A percentile compares a stretch with the other conserved stretches of the same genome.
Evolutionary conservation across 2,888 invertebrate species (phyloP).

Genomic region (Caenorhabditis sp.): DNA sequence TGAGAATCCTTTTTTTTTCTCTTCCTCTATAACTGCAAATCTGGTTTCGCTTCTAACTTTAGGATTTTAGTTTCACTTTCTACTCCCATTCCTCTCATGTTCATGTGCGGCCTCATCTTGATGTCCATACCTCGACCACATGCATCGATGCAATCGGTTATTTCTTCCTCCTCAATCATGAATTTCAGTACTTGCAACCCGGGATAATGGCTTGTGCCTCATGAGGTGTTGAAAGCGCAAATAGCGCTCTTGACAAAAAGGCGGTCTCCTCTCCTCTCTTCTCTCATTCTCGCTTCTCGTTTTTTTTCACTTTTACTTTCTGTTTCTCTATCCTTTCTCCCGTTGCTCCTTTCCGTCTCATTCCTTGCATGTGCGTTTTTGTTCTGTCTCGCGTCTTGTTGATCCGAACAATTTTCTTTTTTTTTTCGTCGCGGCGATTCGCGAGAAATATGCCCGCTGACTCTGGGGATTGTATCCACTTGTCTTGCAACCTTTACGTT

Average conservation of each 20-base stretch:
- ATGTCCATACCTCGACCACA: conserved; percentile 19
- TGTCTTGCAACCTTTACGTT: not conserved
- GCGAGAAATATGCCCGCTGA: conserved; percentile 53
- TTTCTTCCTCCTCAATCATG: conserved; percentile 3
- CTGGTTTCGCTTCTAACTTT: conserved; percentile 52
- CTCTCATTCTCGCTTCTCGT: conserved; percentile 30
- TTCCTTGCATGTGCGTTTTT: conserved; percentile 62
- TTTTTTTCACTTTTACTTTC: conserved; percentile 41
- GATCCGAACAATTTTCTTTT: conserved; percentile 62
- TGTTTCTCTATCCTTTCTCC: conserved; percentile 30
- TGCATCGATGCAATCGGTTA: conserved; percentile 10
- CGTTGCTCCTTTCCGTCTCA: conserved; percentile 49
- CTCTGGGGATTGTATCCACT: conserved; percentile 44
- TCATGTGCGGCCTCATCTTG: conserved; percentile 38
- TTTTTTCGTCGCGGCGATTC: conserved; percentile 57
- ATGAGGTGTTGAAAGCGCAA: conserved; percentile 66
- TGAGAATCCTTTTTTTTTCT: not conserved
- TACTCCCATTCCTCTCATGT: conserved; percentile 32
- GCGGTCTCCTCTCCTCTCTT: conserved; percentile 50
- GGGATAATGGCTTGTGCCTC: conserved; percentile 55
- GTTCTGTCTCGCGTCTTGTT: conserved; percentile 52
- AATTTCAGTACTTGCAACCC: conserved; percentile 44
- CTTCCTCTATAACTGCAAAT: conserved; percentile 26
- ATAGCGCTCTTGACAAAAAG: conserved; percentile 63
- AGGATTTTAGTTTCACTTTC: conserved; percentile 60